Conservation (phyloP, 1,140 invertebrate species). For the Cataglyphis hispanica region DNA sequence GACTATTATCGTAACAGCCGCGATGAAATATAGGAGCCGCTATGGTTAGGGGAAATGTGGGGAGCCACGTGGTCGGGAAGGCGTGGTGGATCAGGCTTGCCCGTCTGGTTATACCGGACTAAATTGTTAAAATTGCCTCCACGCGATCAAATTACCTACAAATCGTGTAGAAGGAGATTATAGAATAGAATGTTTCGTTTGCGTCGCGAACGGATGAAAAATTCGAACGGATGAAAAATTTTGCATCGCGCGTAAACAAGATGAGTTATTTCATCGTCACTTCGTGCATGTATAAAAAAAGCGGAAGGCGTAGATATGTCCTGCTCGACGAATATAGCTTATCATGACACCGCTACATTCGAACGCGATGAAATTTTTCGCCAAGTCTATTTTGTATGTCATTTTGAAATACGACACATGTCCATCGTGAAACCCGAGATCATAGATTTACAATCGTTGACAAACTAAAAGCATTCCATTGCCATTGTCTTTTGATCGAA, state of each 20-base stretch:
- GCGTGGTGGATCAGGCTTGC: slow-evolving; percentile 71
- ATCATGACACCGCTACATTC: slow-evolving; percentile 40
- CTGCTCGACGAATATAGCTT: slow-evolving; percentile 57
- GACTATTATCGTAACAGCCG: slow-evolving; percentile 80
- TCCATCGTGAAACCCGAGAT: slow-evolving; percentile 78
- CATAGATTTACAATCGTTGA: slow-evolving; percentile 81
- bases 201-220: slow-evolving; percentile 16
- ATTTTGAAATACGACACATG: slow-evolving; percentile 81
- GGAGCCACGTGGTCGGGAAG: slow-evolving; percentile 76
- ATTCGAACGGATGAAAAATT: slow-evolving; percentile 39
- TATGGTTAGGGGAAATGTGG: slow-evolving; percentile 70
- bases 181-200: slow-evolving; percentile 17
- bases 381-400: slow-evolving; percentile 78
- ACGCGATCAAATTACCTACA: slow-evolving; percentile 48
- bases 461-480: slow-evolving; percentile 81
- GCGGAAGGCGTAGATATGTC: slow-evolving; percentile 20
- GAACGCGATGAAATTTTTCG: slow-evolving; percentile 54
- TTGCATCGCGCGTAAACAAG: slow-evolving; percentile 13
- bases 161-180: slow-evolving; percentile 27
- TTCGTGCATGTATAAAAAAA: slow-evolving; percentile 38
- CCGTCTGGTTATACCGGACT: slow-evolving; percentile 56
- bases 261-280: slow-evolving; percentile 29
- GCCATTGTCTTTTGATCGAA: slow-evolving; percentile 76
- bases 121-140: slow-evolving; percentile 62
- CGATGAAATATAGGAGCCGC: slow-evolving; percentile 78